phyloP scores from a whole-genome alignment of 2,113 vertebrate genomes.

The Dromiciops gliroides region DNA sequence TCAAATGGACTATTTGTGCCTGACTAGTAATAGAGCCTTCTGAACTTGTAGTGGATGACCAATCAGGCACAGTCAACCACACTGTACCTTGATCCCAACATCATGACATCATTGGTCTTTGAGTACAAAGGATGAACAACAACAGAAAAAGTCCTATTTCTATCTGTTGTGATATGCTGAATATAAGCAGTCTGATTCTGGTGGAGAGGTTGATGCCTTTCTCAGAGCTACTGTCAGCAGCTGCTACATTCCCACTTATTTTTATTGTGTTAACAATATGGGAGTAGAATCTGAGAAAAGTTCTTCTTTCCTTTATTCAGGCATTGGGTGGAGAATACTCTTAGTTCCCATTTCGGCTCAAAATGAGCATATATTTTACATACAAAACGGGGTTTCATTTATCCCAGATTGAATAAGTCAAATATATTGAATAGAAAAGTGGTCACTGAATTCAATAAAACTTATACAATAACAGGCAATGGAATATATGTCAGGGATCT shows the following conservation, averaged over 20 bases:
- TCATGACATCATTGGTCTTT: background rate
- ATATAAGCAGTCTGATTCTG: background rate
- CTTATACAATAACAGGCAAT: background rate
- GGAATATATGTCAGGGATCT: background rate
- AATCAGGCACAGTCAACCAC: background rate
- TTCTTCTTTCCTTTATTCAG: background rate
- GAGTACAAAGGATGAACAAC: too few species aligned
- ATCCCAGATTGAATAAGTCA: background rate
- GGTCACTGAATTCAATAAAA: background rate
- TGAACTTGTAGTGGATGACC: background rate
- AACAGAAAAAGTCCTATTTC: too few species aligned
- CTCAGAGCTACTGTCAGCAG: background rate
- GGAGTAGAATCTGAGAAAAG: background rate
- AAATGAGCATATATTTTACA: background rate
- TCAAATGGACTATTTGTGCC: too few species aligned
- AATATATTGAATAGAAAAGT: background rate
- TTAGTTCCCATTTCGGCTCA: background rate
- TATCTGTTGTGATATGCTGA: too few species aligned
- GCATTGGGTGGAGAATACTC: background rate
- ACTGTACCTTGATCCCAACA: background rate
- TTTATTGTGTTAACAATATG: background rate
- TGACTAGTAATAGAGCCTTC: too few species aligned
- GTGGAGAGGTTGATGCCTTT: background rate
- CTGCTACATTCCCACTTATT: background rate
- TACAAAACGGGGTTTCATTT: background rate